These are phyloP conservation scores for Zaprionus kolodkinae DNA, from an alignment of 1,140 invertebrate genomes.

Conservation along the genomic window DNA sequence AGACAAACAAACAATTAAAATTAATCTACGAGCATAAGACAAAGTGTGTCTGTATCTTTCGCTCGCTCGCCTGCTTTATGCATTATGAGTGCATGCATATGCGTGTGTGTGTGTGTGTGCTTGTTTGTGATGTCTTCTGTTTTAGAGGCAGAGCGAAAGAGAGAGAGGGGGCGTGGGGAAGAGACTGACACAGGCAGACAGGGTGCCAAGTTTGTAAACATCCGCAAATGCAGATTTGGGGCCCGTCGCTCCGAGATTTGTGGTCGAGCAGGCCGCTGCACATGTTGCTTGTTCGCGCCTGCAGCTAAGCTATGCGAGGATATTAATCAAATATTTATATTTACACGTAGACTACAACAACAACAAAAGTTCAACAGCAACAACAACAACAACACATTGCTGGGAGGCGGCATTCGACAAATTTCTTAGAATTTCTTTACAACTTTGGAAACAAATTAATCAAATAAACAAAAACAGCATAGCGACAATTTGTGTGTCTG, in stretches of 20 bases:
- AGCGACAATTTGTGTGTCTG: conserved; percentile 39
- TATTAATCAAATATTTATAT: conserved; percentile 83
- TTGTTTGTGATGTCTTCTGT: conserved; percentile 56
- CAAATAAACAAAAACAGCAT: conserved; percentile 62
- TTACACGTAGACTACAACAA: conserved; percentile 60
- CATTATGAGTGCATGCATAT: conserved; percentile 43
- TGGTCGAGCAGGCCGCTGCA: conserved; percentile 39
- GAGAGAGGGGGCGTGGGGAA: background rate
- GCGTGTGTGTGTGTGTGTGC: conserved; percentile 25
- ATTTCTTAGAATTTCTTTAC: conserved; percentile 75
- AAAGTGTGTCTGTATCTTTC: conserved; percentile 62
- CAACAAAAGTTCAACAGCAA: conserved; percentile 31
- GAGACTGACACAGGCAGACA: background rate
- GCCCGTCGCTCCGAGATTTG: conserved; percentile 27
- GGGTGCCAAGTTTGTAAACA: conserved; percentile 79
- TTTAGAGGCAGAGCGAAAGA: background rate
- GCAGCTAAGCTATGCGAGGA: conserved; percentile 48
- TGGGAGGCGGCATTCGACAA: conserved; percentile 57
- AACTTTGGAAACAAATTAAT: conserved; percentile 76
- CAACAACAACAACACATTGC: conserved; percentile 26
- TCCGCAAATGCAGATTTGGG: conserved; percentile 71
- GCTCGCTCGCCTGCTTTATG: conserved; percentile 58
- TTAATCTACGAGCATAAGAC: conserved; percentile 79
- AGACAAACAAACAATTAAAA: conserved; percentile 79
- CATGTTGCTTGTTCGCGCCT: conserved; percentile 58